Conservation (phyloP, 2,797 vertebrate genomes). For the Pipistrellus nathusii region DNA sequence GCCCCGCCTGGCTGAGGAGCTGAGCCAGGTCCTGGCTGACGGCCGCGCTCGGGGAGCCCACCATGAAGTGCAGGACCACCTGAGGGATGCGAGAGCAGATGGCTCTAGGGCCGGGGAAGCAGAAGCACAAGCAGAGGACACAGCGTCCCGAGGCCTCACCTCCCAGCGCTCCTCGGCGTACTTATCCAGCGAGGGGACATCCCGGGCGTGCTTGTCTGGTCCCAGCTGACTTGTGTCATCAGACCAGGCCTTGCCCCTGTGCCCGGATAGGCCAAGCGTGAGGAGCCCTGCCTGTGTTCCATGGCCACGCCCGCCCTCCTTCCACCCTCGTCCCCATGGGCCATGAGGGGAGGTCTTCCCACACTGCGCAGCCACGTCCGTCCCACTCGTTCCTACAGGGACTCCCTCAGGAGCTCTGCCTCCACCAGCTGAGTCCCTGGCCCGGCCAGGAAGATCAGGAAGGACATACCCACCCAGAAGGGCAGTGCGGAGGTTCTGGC, state of each 20-base stretch:
- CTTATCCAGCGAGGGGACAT: constrained; percentile 93
- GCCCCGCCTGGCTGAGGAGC: constrained; percentile 94
- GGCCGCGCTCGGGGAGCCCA: constrained; percentile 94
- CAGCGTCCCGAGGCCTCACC: constrained; percentile 81
- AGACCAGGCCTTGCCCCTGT: constrained; percentile 93
- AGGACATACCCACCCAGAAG: constrained; percentile 93
- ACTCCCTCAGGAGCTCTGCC: not conserved
- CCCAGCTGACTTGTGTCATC: constrained; percentile 94
- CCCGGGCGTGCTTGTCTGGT: constrained; percentile 94
- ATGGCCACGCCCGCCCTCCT: not conserved
- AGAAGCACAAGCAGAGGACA: not conserved
- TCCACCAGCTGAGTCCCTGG: not conserved
- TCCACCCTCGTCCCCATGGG: not conserved
- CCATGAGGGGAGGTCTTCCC: not conserved
- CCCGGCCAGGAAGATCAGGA: not conserved
- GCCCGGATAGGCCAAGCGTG: constrained; percentile 4
- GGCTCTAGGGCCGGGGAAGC: not conserved
- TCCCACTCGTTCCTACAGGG: not conserved
- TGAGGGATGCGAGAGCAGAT: constrained; percentile 14
- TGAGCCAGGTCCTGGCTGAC: constrained; percentile 96
- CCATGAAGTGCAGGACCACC: constrained; percentile 97
- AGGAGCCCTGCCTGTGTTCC: constrained; percentile 13
- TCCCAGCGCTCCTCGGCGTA: constrained; percentile 96
- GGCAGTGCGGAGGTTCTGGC: constrained; percentile 94
- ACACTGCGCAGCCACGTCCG: not conserved